Base-by-base conservation (phyloP, 2,113 vertebrate genomes). In the Glaucidium brasilianum region DNA sequence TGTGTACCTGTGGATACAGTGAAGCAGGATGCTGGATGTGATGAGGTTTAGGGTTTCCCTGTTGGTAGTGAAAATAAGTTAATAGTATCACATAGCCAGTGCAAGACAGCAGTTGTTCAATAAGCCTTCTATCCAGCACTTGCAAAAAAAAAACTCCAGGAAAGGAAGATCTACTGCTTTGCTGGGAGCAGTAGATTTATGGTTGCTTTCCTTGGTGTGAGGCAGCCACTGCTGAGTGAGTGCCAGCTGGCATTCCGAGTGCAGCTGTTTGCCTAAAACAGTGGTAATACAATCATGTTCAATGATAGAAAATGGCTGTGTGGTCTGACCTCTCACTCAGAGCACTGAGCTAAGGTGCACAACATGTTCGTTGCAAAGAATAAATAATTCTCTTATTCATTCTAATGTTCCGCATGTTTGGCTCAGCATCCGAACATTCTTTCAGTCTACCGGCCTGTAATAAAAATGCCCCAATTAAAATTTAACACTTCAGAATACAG, bases 391-490 rank as follows among this genome's bases (percentile, higher is more conserved):
- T 62, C 37, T 67, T 69, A 66, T 35, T 73, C 6, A 0, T 83
- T 88, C 23, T 78, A 87, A 84, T 20, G 43, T 64, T 89, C 25
- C 10, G 8, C 56, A 22, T 12, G 2, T 92, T 94, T 88, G 76
- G 55, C 85, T 73, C 30, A 73, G 35, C 18, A 25, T 82, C 77
- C 85, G 71, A 85, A 73, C 62, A 47, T 75, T 95, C 56, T 78
- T 94, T 52, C 60, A 43, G 37, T 69, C 50, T 90, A 62, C 62
- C 18, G 64, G n/a, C 29, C 83, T 94, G 68, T 68, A 94, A 81
- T 69, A 87, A 89, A 94, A 92, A 76, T 85, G n/a, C 26, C 32
- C 58, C 74, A 95, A 92, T 94, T 95, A 94, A 94, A 94, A 95
- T 89, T n/a, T 92, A 97, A 94, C 80, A 91, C 92, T 90, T 78